A percentile compares a stretch with the other conserved stretches of the same genome.
Conservation (phyloP, 2,888 invertebrate genomes). For the Euphydryas editha region DNA sequence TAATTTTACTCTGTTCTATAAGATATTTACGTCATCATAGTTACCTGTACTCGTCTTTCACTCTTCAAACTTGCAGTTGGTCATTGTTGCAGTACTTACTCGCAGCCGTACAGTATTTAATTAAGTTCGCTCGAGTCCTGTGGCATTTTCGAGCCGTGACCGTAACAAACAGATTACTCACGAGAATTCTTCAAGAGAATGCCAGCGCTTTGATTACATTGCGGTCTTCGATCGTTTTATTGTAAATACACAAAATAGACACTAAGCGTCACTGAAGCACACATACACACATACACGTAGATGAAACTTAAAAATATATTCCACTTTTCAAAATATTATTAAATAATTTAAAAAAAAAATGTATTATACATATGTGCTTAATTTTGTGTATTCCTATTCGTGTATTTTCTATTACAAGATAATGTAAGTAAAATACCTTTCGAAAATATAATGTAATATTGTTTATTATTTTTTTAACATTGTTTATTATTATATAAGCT, state of each 20-base stretch:
- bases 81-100: neutral
- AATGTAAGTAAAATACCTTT: too few species aligned
- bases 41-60: neutral
- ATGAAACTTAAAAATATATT: neutral
- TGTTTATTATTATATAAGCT: too few species aligned
- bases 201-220: slow-evolving; percentile 38
- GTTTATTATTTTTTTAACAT: too few species aligned
- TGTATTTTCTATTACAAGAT: too few species aligned
- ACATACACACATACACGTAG: neutral
- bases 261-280: neutral
- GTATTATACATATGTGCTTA: too few species aligned
- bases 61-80: slow-evolving; percentile 8
- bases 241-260: slow-evolving; percentile 18
- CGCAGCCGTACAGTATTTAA: slow-evolving; percentile 22
- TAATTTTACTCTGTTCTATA: too few species aligned
- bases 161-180: slow-evolving; percentile 37
- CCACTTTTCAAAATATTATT: too few species aligned
- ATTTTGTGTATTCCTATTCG: too few species aligned
- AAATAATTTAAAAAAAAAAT: too few species aligned
- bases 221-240: slow-evolving; percentile 29
- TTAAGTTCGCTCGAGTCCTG: slow-evolving; percentile 33
- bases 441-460: too few species aligned
- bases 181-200: slow-evolving; percentile 32
- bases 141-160: slow-evolving; percentile 37
- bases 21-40: neutral